These are phyloP conservation scores for Sebastes taczanowskii DNA, from an alignment of 2,797 vertebrate species.

Conservation along the genomic window DNA sequence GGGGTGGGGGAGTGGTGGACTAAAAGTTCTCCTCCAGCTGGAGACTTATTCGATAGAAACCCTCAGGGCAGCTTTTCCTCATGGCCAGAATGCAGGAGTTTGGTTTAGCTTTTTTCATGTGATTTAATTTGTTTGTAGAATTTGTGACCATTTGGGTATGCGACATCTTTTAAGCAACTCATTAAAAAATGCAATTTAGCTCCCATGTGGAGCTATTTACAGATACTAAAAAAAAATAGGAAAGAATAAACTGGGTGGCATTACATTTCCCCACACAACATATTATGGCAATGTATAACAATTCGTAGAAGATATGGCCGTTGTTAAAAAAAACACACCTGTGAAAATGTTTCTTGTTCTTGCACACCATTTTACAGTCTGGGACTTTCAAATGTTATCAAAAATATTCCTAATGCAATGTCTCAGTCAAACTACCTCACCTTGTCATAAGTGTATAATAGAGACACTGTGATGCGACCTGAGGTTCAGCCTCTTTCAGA, in stretches of 20 bases:
- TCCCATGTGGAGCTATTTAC: not conserved
- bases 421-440: constrained; percentile 25
- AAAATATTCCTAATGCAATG: constrained; percentile 27
- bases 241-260: not conserved
- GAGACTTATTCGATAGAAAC: constrained; percentile 6
- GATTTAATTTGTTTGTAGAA: not conserved
- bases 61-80: constrained; percentile 4
- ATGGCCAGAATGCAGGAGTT: not conserved
- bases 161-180: not conserved
- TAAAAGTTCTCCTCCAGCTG: not conserved
- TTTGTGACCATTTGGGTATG: not conserved
- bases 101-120: not conserved
- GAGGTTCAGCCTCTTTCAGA: constrained; percentile 39
- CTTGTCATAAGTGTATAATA: constrained; percentile 50
- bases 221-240: not conserved
- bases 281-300: not conserved
- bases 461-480: constrained; percentile 34
- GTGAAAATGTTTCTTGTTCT: not conserved
- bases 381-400: constrained; percentile 30
- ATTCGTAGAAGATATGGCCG: not conserved
- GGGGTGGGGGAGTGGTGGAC: not conserved
- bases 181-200: not conserved
- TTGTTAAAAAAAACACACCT: not conserved
- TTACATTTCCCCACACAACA: not conserved
- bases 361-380: not conserved